Evolutionary conservation across 1,140 invertebrate genomes (phyloP), one percentile per base, ranked within the genome.

Genomic region (Gonatopus flavifemur): DNA sequence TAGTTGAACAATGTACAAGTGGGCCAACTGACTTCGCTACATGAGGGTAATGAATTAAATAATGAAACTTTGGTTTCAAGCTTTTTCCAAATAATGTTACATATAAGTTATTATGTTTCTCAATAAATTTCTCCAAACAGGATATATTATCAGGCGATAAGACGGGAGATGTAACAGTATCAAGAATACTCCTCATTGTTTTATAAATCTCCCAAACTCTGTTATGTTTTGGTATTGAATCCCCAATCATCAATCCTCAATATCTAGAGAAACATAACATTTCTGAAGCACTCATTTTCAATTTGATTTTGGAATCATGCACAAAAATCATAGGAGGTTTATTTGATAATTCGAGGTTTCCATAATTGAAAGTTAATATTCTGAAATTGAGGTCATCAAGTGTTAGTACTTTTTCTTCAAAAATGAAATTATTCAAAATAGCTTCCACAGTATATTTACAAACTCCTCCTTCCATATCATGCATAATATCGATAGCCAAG

Each of bases 231-330:
- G 37, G 40, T 36, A 63, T 33, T n/a, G 52, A 24, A 42, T 66
- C 47, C 20, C 55, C 63, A 15, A 68, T 42, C 9, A 64, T 47
- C 20, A 66, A 41, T 3, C 55, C 43, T 35, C 66, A 64, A 52
- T 66, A 57, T 33, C 42, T 54, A n/a, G 55, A 31, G 28, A 68
- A 57, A 39, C 43, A 56, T 18, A 52, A 32, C 42, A 57, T 59
- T 58, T 68, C 58, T 35, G 59, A 13, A 13, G 63, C 41, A 18
- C 47, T 43, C 30, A 66, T 45, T 10, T 32, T 36, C 3, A 10
- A 24, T 24, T 49, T 43, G 3, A 51, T 53, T 57, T 49, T 55
- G 24, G 61, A 16, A 21, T 30, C 38, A n/a, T 44, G 8, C 3
- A 45, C 6, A 16, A 3, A 12, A 12, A 52, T 40, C 2, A 10